phyloP scores from a whole-genome alignment of 1,140 invertebrate genomes.

The Ceratina australensis region DNA sequence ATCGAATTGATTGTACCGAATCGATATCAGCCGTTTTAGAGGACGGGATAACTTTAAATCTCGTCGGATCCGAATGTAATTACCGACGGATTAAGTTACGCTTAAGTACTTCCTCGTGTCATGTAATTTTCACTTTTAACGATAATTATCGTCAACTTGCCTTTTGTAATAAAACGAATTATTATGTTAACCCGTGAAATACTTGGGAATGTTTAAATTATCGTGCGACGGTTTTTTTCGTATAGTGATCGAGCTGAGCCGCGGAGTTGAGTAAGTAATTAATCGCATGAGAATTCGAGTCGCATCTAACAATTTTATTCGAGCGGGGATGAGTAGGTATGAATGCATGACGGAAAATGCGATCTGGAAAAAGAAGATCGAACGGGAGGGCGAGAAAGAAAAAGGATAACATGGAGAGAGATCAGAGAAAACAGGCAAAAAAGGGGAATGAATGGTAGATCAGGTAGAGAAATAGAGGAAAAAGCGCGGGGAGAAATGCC shows the following conservation, averaged over 20 bases:
- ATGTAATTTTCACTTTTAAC: background rate
- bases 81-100: constrained; percentile 47
- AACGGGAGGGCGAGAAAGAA: background rate
- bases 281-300: constrained; percentile 12
- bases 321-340: constrained; percentile 34
- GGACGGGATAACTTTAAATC: constrained; percentile 57
- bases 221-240: too few relatives aligned
- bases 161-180: background rate
- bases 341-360: constrained; percentile 20
- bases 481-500: background rate
- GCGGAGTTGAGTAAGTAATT: constrained; percentile 15
- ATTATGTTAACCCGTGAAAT: background rate
- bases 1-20: constrained; percentile 64
- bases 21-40: constrained; percentile 52
- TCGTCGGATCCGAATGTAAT: constrained; percentile 50
- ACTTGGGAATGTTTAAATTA: too few relatives aligned
- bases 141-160: background rate
- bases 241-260: too few relatives aligned
- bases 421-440: background rate
- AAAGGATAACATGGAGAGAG: constrained; percentile 15
- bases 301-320: constrained; percentile 28
- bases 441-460: constrained; percentile 24
- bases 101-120: constrained; percentile 5
- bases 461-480: constrained; percentile 5
- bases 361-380: constrained; percentile 10